A percentile compares a stretch with the other conserved stretches of the same genome.
Evolutionary conservation across 2,113 vertebrate genomes (phyloP).

Genomic region (Cyphomyrus plagiostoma): DNA sequence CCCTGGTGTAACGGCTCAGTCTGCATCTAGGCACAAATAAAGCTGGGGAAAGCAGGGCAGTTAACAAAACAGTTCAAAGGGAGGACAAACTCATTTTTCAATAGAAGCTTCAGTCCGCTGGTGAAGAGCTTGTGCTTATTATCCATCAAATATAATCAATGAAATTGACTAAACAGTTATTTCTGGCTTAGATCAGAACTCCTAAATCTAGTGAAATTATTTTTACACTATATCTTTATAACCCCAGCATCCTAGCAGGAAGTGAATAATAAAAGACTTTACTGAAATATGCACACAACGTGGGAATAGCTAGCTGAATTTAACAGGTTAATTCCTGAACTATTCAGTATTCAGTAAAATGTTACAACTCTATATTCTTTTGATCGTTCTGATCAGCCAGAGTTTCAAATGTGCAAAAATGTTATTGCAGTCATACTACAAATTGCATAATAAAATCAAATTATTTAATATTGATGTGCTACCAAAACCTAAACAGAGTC

Average conservation of each 20-base stretch:
- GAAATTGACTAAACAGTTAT: not conserved
- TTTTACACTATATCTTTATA: not conserved
- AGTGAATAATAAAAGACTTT: not conserved
- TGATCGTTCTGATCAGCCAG: not conserved
- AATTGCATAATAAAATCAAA: not conserved
- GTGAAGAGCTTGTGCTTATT: not conserved
- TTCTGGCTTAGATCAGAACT: not conserved
- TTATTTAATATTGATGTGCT: not conserved
- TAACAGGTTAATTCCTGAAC: not conserved
- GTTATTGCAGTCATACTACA: not conserved
- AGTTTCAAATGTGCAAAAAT: not conserved
- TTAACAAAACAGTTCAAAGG: not conserved
- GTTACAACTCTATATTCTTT: not conserved
- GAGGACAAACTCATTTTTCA: not conserved
- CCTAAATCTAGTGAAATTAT: not conserved
- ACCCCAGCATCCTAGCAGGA: not conserved
- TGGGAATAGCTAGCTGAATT: not conserved
- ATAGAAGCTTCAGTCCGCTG: not conserved
- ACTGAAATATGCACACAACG: not conserved
- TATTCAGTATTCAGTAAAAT: not conserved
- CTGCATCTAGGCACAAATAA: not conserved
- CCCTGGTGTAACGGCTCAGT: not conserved
- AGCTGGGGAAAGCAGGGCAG: not conserved
- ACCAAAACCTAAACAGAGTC: not conserved
- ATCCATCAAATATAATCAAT: slow-evolving; percentile 11